Evolutionary conservation across 2,113 vertebrate species (phyloP).

Genomic region (Corynorhinus townsendii): DNA sequence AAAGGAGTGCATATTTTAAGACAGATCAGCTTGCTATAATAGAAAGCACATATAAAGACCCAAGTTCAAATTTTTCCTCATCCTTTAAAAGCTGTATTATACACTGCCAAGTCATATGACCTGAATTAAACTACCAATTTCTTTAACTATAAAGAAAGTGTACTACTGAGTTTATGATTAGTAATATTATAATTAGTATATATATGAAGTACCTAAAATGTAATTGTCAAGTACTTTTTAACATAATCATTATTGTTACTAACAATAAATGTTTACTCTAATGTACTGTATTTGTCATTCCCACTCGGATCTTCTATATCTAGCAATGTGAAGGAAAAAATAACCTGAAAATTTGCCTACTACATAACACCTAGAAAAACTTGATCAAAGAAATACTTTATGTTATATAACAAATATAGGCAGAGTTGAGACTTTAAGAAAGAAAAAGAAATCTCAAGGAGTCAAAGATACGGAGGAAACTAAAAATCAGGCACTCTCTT

Average conservation of each 20-base stretch:
- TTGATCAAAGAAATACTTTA: constrained; percentile 2
- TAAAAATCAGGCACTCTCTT: not conserved
- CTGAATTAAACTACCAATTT: constrained; percentile 40
- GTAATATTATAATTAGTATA: constrained; percentile 7
- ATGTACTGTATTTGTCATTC: not conserved
- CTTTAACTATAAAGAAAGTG: constrained; percentile 20
- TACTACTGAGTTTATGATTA: not conserved
- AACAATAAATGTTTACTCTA: constrained; percentile 41
- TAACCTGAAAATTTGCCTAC: constrained; percentile 25
- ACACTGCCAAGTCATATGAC: not conserved
- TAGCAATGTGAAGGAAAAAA: not conserved
- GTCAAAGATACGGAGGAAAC: not conserved
- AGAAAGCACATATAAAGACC: not conserved
- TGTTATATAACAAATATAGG: not conserved
- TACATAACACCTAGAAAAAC: not conserved
- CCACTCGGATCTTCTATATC: not conserved
- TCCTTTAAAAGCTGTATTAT: not conserved
- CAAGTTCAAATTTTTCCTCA: constrained; percentile 3
- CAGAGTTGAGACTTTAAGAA: constrained; percentile 17
- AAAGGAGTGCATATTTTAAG: constrained; percentile 1
- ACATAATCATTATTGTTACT: not conserved
- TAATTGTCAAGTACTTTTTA: constrained; percentile 32
- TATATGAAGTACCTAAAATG: not conserved
- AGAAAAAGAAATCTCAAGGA: not conserved
- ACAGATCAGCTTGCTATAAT: constrained; percentile 10